phyloP scores from a whole-genome alignment of 1,140 invertebrate species.

The Diabrotica undecimpunctata region DNA sequence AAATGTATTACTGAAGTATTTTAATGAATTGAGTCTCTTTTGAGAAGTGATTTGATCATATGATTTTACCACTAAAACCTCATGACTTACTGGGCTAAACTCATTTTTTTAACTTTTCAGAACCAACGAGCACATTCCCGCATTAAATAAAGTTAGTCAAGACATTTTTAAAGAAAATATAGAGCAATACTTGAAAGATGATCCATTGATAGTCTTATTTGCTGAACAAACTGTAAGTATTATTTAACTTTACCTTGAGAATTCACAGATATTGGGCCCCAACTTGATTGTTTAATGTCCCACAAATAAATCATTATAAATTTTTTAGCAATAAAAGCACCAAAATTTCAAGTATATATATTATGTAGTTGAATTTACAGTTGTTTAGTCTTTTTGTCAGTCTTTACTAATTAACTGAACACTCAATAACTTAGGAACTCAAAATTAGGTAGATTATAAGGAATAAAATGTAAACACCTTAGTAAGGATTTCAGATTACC shows the following conservation, averaged over 20 bases:
- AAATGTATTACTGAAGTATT: too few relatives aligned
- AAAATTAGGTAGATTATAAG: too few relatives aligned
- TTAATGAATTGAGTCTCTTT: too few relatives aligned
- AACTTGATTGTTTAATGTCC: background rate
- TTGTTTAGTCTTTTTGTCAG: too few relatives aligned
- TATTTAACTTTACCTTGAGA: background rate
- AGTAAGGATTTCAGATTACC: too few relatives aligned
- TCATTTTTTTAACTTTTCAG: constrained; percentile 26
- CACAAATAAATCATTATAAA: background rate
- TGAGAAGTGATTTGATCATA: background rate
- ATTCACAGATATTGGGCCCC: background rate
- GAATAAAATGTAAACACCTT: too few relatives aligned
- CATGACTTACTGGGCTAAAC: background rate
- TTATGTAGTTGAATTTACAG: too few relatives aligned
- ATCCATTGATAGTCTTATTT: constrained; percentile 40
- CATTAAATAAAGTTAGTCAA: constrained; percentile 39
- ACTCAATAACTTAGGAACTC: too few relatives aligned
- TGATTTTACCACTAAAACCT: background rate
- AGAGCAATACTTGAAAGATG: constrained; percentile 32
- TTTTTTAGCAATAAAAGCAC: too few relatives aligned
- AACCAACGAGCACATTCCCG: constrained; percentile 35
- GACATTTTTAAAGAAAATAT: constrained; percentile 43
- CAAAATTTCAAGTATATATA: too few relatives aligned
- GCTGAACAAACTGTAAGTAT: constrained; percentile 42
- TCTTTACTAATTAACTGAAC: too few relatives aligned